phyloP scores from a whole-genome alignment of 92 coral and sea anemone genomes.

The Zoanthus sociatus region DNA sequence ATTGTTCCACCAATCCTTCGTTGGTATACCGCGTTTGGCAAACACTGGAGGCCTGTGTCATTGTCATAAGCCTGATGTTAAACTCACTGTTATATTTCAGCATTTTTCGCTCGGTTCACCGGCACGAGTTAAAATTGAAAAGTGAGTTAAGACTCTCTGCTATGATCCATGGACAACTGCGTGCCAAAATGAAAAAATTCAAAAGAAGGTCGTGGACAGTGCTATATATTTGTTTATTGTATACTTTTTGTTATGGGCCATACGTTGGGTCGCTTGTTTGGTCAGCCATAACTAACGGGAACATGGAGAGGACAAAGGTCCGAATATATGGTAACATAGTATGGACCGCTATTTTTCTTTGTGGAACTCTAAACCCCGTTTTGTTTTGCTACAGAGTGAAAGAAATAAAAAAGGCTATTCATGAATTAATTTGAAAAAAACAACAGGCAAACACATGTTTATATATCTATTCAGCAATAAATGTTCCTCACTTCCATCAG shows the following conservation, averaged over 20 bases:
- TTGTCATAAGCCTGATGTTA: neutral
- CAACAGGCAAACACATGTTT: neutral
- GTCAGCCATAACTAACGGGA: conserved; percentile 1
- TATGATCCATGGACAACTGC: conserved; percentile 7
- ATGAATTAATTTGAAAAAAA: neutral
- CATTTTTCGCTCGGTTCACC: conserved; percentile 25
- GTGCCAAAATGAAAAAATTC: conserved; percentile 19
- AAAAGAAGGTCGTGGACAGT: conserved; percentile 19
- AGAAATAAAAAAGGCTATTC: conserved; percentile 19
- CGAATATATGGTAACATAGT: conserved; percentile 33
- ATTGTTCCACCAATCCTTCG: conserved; percentile 21
- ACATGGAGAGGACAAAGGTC: neutral
- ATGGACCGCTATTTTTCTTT: conserved; percentile 1
- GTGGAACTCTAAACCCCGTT: conserved; percentile 34
- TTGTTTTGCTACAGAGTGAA: conserved; percentile 29
- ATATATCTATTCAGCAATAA: neutral
- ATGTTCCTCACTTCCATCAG: too few species aligned
- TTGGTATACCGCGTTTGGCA: conserved; percentile 23
- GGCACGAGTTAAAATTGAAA: conserved; percentile 26
- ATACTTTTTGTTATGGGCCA: conserved; percentile 18
- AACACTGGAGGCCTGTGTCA: neutral
- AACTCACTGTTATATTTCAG: conserved; percentile 7
- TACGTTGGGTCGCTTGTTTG: conserved; percentile 19
- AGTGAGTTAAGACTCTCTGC: conserved; percentile 5
- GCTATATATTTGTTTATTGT: neutral